phyloP scores from a whole-genome alignment of 2,797 vertebrate species.

The Sarcoramphus papa region DNA sequence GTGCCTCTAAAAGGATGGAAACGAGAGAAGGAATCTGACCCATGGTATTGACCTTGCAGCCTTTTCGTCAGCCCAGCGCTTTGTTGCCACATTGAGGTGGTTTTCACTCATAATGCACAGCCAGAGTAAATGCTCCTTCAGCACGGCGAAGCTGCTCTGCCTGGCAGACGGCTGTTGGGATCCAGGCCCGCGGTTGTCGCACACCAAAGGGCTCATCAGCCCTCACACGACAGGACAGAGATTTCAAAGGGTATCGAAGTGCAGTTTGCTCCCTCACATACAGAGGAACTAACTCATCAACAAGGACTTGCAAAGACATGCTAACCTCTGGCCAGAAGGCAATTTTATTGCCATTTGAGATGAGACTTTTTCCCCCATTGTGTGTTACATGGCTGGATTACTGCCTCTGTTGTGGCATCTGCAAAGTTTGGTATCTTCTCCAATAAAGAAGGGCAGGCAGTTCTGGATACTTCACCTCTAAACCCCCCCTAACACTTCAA shows the following conservation, averaged over 20 bases:
- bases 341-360: not conserved
- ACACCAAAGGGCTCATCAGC: not conserved
- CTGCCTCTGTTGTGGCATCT: not conserved
- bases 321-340: not conserved
- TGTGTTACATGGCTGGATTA: not conserved
- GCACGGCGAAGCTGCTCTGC: fast-evolving
- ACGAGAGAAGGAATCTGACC: not conserved
- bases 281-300: not conserved
- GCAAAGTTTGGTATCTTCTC: not conserved
- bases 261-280: not conserved
- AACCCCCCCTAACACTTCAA: not conserved
- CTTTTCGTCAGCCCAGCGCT: not conserved
- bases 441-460: not conserved
- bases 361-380: not conserved
- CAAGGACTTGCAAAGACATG: not conserved
- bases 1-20: not conserved
- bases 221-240: not conserved
- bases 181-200: not conserved
- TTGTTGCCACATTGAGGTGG: not conserved
- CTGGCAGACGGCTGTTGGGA: not conserved
- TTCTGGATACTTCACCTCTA: not conserved
- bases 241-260: not conserved
- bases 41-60: not conserved
- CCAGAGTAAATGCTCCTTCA: not conserved
- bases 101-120: not conserved